Conservation (phyloP, 2,113 vertebrate species). For the Coregonus clupeaformis region DNA sequence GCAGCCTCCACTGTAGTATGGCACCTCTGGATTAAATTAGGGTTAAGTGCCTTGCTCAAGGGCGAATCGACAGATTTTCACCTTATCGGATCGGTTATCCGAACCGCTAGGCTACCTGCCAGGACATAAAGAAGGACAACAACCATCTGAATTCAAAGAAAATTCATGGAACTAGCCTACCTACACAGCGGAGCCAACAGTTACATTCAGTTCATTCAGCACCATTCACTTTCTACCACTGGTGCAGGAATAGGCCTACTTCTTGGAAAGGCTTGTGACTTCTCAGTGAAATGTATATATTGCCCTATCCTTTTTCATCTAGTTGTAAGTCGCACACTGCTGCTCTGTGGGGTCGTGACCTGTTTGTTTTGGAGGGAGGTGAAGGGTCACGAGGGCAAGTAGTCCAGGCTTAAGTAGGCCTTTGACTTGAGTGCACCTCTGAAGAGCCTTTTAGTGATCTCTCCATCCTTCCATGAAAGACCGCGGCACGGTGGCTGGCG, state of each 20-base stretch:
- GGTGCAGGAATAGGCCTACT: not conserved
- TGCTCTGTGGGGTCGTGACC: constrained; percentile 44
- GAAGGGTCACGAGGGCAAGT: constrained; percentile 42
- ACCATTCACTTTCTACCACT: not conserved
- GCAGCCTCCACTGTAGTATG: too few species aligned
- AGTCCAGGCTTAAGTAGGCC: constrained; percentile 46
- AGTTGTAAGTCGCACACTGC: constrained; percentile 39
- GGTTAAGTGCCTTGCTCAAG: too few species aligned
- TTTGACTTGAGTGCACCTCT: constrained; percentile 44
- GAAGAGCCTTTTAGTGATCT: constrained; percentile 42
- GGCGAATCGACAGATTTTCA: too few species aligned
- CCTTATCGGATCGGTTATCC: too few species aligned
- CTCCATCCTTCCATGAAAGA: constrained; percentile 28
- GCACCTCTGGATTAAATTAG: too few species aligned
- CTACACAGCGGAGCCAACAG: not conserved
- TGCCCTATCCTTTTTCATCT: not conserved
- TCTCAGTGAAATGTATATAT: not conserved
- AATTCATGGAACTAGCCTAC: too few species aligned
- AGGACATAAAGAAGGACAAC: not conserved
- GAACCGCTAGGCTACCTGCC: too few species aligned
- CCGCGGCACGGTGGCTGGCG: constrained; percentile 10
- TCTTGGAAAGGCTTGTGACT: not conserved
- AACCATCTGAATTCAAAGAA: too few species aligned
- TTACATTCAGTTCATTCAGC: not conserved
- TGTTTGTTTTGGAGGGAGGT: constrained; percentile 62